Evolutionary conservation across 2,797 vertebrate species (phyloP).

Genomic region (Mastacembelus armatus): DNA sequence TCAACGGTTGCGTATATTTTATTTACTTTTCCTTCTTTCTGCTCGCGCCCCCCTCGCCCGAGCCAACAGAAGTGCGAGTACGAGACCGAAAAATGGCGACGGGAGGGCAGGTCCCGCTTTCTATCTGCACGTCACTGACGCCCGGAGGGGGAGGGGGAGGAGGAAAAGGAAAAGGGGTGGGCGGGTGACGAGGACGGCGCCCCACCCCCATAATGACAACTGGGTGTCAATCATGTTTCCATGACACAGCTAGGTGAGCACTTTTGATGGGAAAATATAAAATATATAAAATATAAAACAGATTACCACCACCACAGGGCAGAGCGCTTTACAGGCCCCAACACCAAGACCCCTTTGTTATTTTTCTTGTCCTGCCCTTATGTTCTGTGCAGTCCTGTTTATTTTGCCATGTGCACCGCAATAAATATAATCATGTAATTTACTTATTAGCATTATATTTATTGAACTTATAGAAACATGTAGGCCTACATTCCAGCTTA

Average conservation of each 20-base stretch:
- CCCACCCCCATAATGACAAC: background rate
- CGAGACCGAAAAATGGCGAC: constrained; percentile 84
- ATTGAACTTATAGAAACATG: too few relatives aligned
- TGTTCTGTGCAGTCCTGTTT: too few relatives aligned
- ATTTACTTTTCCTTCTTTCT: constrained; percentile 58
- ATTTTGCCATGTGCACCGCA: too few relatives aligned
- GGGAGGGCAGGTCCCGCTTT: constrained; percentile 84
- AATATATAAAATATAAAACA: too few relatives aligned
- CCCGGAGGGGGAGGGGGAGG: constrained; percentile 30
- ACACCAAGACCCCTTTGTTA: too few relatives aligned
- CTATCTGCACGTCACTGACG: constrained; percentile 74
- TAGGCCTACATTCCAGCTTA: too few relatives aligned
- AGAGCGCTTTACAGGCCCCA: too few relatives aligned
- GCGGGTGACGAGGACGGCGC: constrained; percentile 16
- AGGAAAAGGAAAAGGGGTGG: constrained; percentile 15
- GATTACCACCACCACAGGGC: too few relatives aligned
- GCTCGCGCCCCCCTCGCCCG: constrained; percentile 58
- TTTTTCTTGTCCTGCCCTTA: too few relatives aligned
- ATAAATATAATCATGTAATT: too few relatives aligned
- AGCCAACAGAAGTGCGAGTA: constrained; percentile 62
- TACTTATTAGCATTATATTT: too few relatives aligned
- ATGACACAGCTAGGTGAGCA: constrained; percentile 32
- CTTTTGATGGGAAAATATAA: background rate
- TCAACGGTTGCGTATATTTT: background rate
- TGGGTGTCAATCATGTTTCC: constrained; percentile 60